These are phyloP conservation scores for Cisticola juncidis DNA, from an alignment of 2,113 vertebrate species.

Conservation along the genomic window DNA sequence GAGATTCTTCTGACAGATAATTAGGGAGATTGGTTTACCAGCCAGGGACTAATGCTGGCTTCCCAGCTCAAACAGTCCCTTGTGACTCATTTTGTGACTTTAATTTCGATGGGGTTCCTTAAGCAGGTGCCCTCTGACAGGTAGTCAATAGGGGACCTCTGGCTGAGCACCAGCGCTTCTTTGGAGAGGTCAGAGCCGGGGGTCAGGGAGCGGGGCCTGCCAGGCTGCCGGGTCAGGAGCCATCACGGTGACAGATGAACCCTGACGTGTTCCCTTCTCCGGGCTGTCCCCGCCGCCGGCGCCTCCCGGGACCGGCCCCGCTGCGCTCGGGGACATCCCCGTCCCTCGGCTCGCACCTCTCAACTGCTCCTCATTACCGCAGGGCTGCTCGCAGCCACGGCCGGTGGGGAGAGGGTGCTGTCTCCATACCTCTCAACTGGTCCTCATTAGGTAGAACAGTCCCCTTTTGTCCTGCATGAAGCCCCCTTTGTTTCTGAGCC, in stretches of 20 bases:
- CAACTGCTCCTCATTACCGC: conserved; percentile 81
- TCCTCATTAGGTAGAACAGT: conserved; percentile 84
- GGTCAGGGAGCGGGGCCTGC: conserved; percentile 83
- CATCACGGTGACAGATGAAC: conserved; percentile 84
- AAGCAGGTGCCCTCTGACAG: conserved; percentile 89
- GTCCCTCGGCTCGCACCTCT: conserved; percentile 69
- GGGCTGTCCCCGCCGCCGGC: not conserved
- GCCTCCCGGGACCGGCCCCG: conserved; percentile 20
- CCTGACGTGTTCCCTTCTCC: conserved; percentile 44
- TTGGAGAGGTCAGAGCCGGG: conserved; percentile 82
- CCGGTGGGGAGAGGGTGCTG: conserved; percentile 70
- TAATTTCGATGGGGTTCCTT: conserved; percentile 82
- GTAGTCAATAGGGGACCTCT: conserved; percentile 90
- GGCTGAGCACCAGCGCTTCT: conserved; percentile 75
- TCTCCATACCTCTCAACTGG: conserved; percentile 85
- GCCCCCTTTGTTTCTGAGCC: conserved; percentile 77
- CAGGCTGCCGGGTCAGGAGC: conserved; percentile 86
- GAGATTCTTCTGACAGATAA: conserved; percentile 85
- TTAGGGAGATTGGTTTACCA: conserved; percentile 93
- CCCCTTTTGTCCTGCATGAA: conserved; percentile 81
- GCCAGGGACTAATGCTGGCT: conserved; percentile 74
- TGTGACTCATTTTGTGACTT: conserved; percentile 84
- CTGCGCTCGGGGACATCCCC: conserved; percentile 33
- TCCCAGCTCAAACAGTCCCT: conserved; percentile 79
- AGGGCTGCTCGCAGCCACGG: conserved; percentile 51